phyloP scores from a whole-genome alignment of 2,888 invertebrate genomes.

The Andrena haemorrhoa region DNA sequence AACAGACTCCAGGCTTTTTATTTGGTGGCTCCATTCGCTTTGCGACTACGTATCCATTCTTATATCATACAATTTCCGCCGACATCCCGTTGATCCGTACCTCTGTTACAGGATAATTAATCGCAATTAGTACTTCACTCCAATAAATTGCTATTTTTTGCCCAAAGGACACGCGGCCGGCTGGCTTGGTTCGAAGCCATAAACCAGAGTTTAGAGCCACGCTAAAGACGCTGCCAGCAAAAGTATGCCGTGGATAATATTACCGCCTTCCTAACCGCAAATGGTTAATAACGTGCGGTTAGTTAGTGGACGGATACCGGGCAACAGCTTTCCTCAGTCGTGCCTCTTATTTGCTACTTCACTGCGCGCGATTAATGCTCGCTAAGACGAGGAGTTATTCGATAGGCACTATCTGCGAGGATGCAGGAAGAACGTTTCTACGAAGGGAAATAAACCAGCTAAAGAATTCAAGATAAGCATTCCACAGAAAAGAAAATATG shows the following conservation, averaged over 20 bases:
- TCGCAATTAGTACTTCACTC: not conserved
- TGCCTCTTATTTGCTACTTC: constrained; percentile 27
- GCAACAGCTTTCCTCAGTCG: not conserved
- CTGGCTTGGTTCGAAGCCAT: not conserved
- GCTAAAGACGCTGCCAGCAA: constrained; percentile 8
- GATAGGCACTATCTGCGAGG: constrained; percentile 16
- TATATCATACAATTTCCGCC: not conserved
- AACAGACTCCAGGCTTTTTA: too few species aligned
- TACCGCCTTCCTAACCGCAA: constrained; percentile 34
- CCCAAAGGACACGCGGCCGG: not conserved
- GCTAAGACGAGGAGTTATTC: not conserved
- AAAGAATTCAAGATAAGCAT: too few species aligned
- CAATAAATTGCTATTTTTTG: not conserved
- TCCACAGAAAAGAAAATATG: too few species aligned
- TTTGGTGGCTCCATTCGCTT: too few species aligned
- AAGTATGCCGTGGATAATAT: constrained; percentile 35
- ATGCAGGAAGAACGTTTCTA: not conserved
- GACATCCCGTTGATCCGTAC: not conserved
- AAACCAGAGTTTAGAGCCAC: constrained; percentile 1
- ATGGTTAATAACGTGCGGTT: constrained; percentile 53
- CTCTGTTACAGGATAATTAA: not conserved
- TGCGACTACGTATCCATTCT: not conserved
- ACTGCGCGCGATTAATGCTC: constrained; percentile 29
- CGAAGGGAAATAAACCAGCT: too few species aligned
- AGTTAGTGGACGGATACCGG: constrained; percentile 16